Evolutionary conservation across 2,113 vertebrate genomes (phyloP).

Genomic region (pig (Sus scrofa)): DNA sequence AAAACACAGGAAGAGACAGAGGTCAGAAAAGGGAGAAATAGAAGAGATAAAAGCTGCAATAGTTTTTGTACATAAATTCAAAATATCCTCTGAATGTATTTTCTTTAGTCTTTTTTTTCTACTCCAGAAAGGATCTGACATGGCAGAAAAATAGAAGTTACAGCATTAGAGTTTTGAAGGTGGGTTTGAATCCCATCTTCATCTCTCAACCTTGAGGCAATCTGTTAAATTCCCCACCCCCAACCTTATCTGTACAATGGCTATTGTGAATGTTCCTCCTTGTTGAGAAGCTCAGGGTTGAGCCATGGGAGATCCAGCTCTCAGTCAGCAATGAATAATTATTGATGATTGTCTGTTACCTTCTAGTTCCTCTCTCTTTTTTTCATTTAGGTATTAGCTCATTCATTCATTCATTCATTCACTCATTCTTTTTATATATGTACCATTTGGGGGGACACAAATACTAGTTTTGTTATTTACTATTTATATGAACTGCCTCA

Average conservation of each 20-base stretch:
- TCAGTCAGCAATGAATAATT: background rate
- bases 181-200: background rate
- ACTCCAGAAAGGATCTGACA: background rate
- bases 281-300: background rate
- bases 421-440: background rate
- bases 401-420: background rate
- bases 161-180: background rate
- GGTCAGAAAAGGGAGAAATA: background rate
- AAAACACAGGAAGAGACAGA: background rate
- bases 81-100: background rate
- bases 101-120: background rate
- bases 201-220: background rate
- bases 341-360: background rate
- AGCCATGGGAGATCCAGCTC: background rate
- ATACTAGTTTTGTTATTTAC: background rate
- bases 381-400: background rate
- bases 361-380: background rate
- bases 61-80: background rate
- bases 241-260: background rate
- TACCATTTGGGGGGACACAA: background rate
- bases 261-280: background rate
- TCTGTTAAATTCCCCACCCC: background rate
- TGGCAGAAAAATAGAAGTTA: background rate
- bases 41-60: background rate
- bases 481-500: background rate